These are phyloP conservation scores for Hydropsyche tenuis DNA, from an alignment of 1,140 invertebrate genomes.

Conservation along the genomic window DNA sequence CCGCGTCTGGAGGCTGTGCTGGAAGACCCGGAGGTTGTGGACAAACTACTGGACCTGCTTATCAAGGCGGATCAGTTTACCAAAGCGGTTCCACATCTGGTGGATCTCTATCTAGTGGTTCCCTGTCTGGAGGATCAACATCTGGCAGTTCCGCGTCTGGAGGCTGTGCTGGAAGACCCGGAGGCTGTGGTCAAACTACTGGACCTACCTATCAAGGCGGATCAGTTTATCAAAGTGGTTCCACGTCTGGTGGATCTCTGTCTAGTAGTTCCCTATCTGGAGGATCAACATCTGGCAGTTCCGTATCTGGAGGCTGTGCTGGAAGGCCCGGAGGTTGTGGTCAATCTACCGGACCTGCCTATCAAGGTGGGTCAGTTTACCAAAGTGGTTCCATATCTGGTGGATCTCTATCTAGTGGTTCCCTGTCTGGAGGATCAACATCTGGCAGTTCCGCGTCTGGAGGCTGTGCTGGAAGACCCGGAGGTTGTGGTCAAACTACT, in stretches of 20 bases:
- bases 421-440: conserved; percentile 19
- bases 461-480: conserved; percentile 14
- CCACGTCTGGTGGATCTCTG: no score
- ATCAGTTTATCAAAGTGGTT: no score
- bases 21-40: conserved; percentile 24
- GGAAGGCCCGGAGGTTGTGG: background rate
- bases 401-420: conserved; percentile 30
- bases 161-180: no score
- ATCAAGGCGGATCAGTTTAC: no score
- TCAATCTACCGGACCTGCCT: no score
- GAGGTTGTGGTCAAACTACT: background rate
- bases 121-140: conserved; percentile 1
- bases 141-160: no score
- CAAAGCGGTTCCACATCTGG: no score
- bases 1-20: no score
- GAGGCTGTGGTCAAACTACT: conserved; percentile 25
- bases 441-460: conserved; percentile 30
- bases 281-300: no score
- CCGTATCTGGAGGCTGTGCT: conserved; percentile 22
- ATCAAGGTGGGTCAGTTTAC: conserved; percentile 42
- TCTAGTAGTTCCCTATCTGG: background rate
- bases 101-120: background rate
- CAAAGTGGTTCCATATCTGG: conserved; percentile 46
- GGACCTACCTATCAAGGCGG: background rate
- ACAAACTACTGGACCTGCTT: conserved; percentile 15